Evolutionary conservation across 1,140 invertebrate species (phyloP).

Genomic region (Papilio polyxenes): DNA sequence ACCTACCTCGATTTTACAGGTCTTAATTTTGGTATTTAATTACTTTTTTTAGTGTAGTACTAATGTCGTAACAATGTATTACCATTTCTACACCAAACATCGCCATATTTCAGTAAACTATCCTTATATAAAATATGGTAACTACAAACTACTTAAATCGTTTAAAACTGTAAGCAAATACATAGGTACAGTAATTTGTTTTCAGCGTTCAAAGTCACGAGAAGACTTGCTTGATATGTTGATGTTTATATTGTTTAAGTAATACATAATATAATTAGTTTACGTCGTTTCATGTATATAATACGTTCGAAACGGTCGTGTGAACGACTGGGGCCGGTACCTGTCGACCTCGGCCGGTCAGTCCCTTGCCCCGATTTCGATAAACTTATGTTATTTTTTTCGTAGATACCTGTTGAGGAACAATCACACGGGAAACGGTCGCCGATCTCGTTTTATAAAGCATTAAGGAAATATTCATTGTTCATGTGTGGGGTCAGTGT

Average conservation of each 20-base stretch:
- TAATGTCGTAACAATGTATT: neutral
- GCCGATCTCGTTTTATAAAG: conserved; percentile 29
- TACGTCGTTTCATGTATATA: conserved; percentile 37
- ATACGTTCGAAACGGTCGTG: conserved; percentile 21
- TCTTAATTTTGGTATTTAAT: neutral
- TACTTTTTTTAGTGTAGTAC: neutral
- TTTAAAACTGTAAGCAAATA: too few species aligned
- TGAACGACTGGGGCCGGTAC: conserved; percentile 53
- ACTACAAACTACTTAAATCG: too few species aligned
- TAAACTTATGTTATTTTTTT: conserved; percentile 53
- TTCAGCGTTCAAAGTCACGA: too few species aligned
- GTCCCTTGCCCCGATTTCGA: conserved; percentile 59
- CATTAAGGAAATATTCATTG: conserved; percentile 37
- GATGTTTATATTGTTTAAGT: too few species aligned
- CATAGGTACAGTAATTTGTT: too few species aligned
- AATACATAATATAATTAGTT: neutral
- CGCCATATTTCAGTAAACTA: too few species aligned
- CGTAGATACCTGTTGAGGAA: conserved; percentile 61
- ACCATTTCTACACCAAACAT: neutral
- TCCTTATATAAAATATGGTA: too few species aligned
- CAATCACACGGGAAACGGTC: conserved; percentile 70
- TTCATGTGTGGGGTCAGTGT: conserved; percentile 47
- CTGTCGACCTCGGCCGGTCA: conserved; percentile 63
- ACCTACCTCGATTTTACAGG: neutral
- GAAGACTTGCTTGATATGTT: too few species aligned